Percentiles rank a stretch among this genome's conserved stretches.
Evolutionary conservation across 2,888 invertebrate species (phyloP).

Genomic region (Antitype chi): DNA sequence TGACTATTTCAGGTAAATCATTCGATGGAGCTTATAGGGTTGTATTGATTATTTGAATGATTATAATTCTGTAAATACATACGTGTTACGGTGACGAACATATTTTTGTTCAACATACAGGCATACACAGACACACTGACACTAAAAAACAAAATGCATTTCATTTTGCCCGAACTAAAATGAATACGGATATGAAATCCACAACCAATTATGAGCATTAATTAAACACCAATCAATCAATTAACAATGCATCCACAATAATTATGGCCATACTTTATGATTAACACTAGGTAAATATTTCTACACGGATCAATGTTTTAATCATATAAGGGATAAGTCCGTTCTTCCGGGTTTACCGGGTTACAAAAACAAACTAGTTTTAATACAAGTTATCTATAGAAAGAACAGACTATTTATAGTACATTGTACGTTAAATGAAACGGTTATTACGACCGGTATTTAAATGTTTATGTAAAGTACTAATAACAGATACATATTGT

Average conservation of each 20-base stretch:
- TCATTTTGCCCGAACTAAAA: background rate
- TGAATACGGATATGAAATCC: background rate
- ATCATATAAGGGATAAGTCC: background rate
- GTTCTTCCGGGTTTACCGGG: slow-evolving; percentile 30
- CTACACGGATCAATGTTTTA: slow-evolving; percentile 6
- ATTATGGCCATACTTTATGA: slow-evolving; percentile 8
- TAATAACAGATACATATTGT: slow-evolving; percentile 28
- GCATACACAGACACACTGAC: too few relatives aligned
- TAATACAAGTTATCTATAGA: slow-evolving; percentile 32
- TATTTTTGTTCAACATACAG: too few relatives aligned
- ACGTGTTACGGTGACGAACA: too few relatives aligned
- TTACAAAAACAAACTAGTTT: slow-evolving; percentile 35
- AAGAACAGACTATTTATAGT: slow-evolving; percentile 31
- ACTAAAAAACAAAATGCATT: background rate
- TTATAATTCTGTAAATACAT: too few relatives aligned
- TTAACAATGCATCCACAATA: background rate
- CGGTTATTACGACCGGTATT: slow-evolving; percentile 40
- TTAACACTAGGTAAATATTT: background rate
- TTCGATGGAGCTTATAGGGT: too few relatives aligned
- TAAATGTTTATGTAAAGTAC: slow-evolving; percentile 35
- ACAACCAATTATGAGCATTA: slow-evolving; percentile 10
- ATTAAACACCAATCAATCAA: slow-evolving; percentile 25
- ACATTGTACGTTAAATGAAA: slow-evolving; percentile 26
- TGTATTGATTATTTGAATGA: too few relatives aligned
- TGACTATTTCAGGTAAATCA: too few relatives aligned